Conservation (phyloP, 2,888 invertebrate species). For the Myathropa florea region DNA sequence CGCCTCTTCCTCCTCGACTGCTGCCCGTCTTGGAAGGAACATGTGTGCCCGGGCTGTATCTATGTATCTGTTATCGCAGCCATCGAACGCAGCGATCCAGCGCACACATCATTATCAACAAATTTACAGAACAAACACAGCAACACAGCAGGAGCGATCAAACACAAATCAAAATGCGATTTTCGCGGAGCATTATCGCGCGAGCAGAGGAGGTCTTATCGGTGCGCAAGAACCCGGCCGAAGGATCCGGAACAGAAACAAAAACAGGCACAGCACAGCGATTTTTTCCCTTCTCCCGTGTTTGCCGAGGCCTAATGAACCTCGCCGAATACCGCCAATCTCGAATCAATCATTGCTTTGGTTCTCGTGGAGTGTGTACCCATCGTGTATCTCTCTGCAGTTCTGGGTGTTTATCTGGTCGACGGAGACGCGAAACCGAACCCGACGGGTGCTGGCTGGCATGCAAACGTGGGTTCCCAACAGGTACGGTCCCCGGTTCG, state of each 20-base stretch:
- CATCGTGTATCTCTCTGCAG: slow-evolving; percentile 4
- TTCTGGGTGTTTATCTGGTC: slow-evolving; percentile 38
- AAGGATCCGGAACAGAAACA: slow-evolving; percentile 39
- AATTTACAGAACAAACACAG: slow-evolving; percentile 78
- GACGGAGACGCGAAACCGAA: slow-evolving; percentile 34
- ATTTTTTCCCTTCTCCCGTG: slow-evolving; percentile 24
- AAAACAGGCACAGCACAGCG: slow-evolving; percentile 37
- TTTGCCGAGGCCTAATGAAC: slow-evolving; percentile 69
- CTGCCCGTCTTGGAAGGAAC: slow-evolving; percentile 1
- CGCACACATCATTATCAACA: slow-evolving; percentile 77
- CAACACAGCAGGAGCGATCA: slow-evolving; percentile 72
- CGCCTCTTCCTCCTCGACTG: slow-evolving; percentile 22
- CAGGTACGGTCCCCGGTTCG: slow-evolving; percentile 42
- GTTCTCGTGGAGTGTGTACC: background rate
- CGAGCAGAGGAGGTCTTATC: slow-evolving; percentile 49
- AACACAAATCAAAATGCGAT: slow-evolving; percentile 79
- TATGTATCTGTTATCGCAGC: slow-evolving; percentile 2
- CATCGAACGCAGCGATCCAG: slow-evolving; percentile 29
- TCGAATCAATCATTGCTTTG: slow-evolving; percentile 46
- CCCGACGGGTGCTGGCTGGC: background rate
- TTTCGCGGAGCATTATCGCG: slow-evolving; percentile 73
- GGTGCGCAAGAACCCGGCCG: background rate
- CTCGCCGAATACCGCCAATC: slow-evolving; percentile 68
- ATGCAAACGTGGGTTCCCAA: slow-evolving; percentile 45
- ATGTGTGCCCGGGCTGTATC: slow-evolving; percentile 29